Conservation (phyloP, 2,797 vertebrate species). For the Hapalemur alaotrensis region DNA sequence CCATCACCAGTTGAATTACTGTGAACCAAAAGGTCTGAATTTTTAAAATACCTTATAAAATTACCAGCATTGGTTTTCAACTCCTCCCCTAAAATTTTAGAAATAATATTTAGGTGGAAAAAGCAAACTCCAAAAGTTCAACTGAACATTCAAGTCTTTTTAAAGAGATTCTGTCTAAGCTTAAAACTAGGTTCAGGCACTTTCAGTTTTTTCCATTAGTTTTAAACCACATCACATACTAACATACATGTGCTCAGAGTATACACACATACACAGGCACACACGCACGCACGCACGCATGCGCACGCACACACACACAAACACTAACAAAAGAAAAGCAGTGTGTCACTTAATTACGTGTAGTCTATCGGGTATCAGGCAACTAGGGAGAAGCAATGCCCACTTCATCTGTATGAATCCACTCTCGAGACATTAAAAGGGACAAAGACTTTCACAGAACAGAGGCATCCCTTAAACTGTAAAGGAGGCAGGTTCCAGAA, state of each 20-base stretch:
- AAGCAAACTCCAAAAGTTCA: constrained; percentile 91
- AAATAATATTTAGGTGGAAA: constrained; percentile 90
- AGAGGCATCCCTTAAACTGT: constrained; percentile 82
- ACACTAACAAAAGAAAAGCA: constrained; percentile 85
- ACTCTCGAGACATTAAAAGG: constrained; percentile 80
- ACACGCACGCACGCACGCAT: constrained; percentile 41
- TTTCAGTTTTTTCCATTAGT: constrained; percentile 93
- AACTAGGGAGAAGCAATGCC: constrained; percentile 83
- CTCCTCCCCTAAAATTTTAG: constrained; percentile 77
- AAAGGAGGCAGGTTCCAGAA: constrained; percentile 92
- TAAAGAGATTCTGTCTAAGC: constrained; percentile 92
- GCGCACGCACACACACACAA: constrained; percentile 64
- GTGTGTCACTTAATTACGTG: constrained; percentile 84
- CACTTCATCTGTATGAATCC: constrained; percentile 73
- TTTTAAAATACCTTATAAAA: constrained; percentile 78
- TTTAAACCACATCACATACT: constrained; percentile 84
- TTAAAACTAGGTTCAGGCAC: constrained; percentile 98
- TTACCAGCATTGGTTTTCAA: constrained; percentile 74
- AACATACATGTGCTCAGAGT: constrained; percentile 71
- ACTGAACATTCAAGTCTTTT: constrained; percentile 98
- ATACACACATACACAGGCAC: constrained; percentile 61
- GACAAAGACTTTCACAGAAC: constrained; percentile 81
- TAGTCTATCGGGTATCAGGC: constrained; percentile 89
- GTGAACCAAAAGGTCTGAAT: constrained; percentile 63
- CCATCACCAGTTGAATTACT: constrained; percentile 68